These are phyloP conservation scores for Sapayoa aenigma DNA, from an alignment of 2,113 vertebrate genomes.

Conservation along the genomic window DNA sequence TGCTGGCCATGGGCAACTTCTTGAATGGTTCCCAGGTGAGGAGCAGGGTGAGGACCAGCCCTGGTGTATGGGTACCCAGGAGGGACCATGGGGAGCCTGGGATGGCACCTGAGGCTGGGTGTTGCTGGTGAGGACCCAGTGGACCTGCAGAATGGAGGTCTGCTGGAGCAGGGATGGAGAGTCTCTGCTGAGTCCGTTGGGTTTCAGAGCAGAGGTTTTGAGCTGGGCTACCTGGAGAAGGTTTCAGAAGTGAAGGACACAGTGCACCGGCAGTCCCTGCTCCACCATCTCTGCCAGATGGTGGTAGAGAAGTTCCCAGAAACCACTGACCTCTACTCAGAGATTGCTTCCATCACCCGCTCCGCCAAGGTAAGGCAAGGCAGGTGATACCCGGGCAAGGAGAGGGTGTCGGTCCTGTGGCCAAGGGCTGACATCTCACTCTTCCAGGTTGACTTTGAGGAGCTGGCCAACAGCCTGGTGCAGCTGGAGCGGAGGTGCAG, in stretches of 20 bases:
- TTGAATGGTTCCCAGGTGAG: slow-evolving; percentile 90
- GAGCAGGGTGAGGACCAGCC: not conserved
- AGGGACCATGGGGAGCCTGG: not conserved
- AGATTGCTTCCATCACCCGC: slow-evolving; percentile 88
- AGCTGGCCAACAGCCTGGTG: slow-evolving; percentile 85
- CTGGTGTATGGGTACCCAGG: not conserved
- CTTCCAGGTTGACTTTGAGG: slow-evolving; percentile 90
- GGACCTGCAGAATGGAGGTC: not conserved
- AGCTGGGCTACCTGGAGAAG: slow-evolving; percentile 94
- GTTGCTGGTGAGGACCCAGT: not conserved
- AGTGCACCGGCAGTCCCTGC: slow-evolving; percentile 89
- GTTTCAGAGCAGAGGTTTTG: slow-evolving; percentile 91
- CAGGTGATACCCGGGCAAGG: accelerated
- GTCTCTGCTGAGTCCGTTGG: not conserved
- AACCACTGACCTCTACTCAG: slow-evolving; percentile 91
- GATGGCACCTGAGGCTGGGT: not conserved
- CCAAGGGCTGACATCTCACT: not conserved
- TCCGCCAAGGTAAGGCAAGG: slow-evolving; percentile 84
- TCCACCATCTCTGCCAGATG: slow-evolving; percentile 88
- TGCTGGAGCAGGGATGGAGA: not conserved
- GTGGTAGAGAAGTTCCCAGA: slow-evolving; percentile 87
- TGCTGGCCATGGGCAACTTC: slow-evolving; percentile 94
- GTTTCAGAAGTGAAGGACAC: slow-evolving; percentile 98
- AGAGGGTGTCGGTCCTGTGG: not conserved
- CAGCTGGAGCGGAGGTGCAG: slow-evolving; percentile 88